Base-by-base conservation (phyloP, 2,888 invertebrate species). In the Trichogramma evanescens region DNA sequence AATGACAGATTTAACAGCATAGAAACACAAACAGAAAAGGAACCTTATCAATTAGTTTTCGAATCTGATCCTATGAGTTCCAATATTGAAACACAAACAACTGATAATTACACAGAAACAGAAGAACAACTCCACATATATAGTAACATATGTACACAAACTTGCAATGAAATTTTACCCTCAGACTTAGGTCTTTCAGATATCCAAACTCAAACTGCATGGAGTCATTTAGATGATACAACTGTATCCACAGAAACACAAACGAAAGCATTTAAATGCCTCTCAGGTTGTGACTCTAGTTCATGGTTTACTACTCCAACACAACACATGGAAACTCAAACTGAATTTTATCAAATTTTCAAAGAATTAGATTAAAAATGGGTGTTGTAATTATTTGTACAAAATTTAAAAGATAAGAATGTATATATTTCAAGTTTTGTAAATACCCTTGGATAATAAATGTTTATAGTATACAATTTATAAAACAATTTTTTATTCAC, bases 191-290 rank as follows among this genome's bases (percentile, higher is more conserved):
- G 80, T n/a, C 74, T 85, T 48, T 80, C 82, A 26, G 81, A 86
- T 66, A 86, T 83, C 61, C 84, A 87, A 70, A 87, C 87, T 0
- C 87, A 87, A 72, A 87, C 86, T 1, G 80, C 81, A 51, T 83
- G 82, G 81, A 77, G 81, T 0, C 74, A 73, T 58, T 76, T 79
- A n/a, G 82, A 82, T 58, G 84, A 84, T 64, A 74, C 81, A 42
- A 76, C 84, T 10, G 81, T 82, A 3, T 84, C 84, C 2, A 82
- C 84, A 0, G 84, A 85, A 72, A 85, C 84, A 8, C 84, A 85
- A 72, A 85, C 85, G 0, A 73, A 72, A 57, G 66, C 67, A 6
- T 61, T 67, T 26, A 66, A 68, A 10, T 70, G 69, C 44, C 65
- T 70, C 49, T 63, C 67, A 4, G 69, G 67, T 48, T 70, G 70